phyloP scores from a whole-genome alignment of 2,113 vertebrate genomes.

The Prinia subflava region DNA sequence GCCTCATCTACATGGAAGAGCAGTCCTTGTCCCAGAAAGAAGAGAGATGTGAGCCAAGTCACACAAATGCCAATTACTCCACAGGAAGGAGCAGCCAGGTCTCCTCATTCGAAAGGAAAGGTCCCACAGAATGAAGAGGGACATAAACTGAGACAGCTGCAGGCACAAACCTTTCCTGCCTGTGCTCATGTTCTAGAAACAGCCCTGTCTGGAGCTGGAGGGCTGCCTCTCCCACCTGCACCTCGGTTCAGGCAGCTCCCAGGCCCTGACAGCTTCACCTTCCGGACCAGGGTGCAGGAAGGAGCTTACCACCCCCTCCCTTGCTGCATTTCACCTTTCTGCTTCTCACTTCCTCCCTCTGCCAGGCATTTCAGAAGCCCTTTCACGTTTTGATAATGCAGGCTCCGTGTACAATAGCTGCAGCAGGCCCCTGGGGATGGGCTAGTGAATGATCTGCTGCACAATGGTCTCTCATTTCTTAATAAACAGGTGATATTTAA shows the following conservation, averaged over 20 bases:
- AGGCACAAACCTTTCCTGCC: not conserved
- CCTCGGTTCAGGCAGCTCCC: not conserved
- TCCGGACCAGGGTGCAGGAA: not conserved
- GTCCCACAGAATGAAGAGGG: not conserved
- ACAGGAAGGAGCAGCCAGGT: not conserved
- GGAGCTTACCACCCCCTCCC: not conserved
- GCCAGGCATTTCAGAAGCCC: not conserved
- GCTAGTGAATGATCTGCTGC: not conserved
- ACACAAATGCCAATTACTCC: not conserved
- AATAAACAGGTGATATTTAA: not conserved
- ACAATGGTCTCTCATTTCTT: not conserved
- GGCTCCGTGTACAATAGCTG: not conserved
- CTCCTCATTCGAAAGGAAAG: rapidly evolving
- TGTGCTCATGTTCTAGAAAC: not conserved
- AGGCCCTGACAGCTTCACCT: not conserved
- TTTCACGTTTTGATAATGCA: not conserved
- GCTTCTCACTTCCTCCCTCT: not conserved
- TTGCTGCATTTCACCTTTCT: not conserved
- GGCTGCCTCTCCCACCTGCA: not conserved
- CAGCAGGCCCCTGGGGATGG: not conserved
- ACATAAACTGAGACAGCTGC: not conserved
- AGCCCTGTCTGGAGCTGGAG: not conserved
- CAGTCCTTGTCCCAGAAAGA: not conserved
- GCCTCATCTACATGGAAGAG: not conserved
- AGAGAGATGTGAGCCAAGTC: not conserved